Base-by-base conservation (phyloP, 2,797 vertebrate species). In the Dromococcyx pavoninus region DNA sequence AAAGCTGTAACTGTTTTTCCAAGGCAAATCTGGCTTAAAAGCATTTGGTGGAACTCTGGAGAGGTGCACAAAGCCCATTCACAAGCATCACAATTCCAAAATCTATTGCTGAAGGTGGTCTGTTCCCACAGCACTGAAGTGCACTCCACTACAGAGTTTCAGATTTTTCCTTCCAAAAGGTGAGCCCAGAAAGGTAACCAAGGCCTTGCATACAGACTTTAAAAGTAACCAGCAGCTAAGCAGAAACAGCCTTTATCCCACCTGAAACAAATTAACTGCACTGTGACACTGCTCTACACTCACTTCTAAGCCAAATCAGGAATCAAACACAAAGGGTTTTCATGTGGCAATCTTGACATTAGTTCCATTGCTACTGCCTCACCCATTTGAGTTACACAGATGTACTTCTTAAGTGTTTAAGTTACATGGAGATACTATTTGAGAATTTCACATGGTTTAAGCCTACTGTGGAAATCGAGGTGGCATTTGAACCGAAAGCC, bases 281-380 rank as follows among this genome's bases (percentile, higher is more conserved):
- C 32, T 39, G 30, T 13, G 33, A n/a, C 16, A 10, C 7, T 43
- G 14, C n/a, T 37, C 11, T 39, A 43, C 11, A 12, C 10, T 57
- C 56, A 57, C 25, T 48, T 43, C 43, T n/a, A 32, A 86, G 24
- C 27, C 51, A 32, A 16, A 73, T n/a, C 70, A 86, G 61, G 13
- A n/a, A 18, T 62, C 41, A 80, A 66, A 66, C 33, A 1, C n/a
- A 67, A 80, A 14, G 4, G 24, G 1, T 23, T 85, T 77, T 88
- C 58, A 30, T 5, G 17, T 0, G 0, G 27, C 33, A 85, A 50
- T 18, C n/a, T 28, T 18, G 37, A 76, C 48, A 22, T 32, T 12
- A 62, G 10, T 30, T 56, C 1, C 4, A 6, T 53, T 87, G 78
- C 51, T 71, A 58, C 23, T 73, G 56, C 27, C 70, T 43, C 27